These are phyloP conservation scores for Setophaga petechia DNA, from an alignment of 2,113 vertebrate genomes.

Conservation along the genomic window DNA sequence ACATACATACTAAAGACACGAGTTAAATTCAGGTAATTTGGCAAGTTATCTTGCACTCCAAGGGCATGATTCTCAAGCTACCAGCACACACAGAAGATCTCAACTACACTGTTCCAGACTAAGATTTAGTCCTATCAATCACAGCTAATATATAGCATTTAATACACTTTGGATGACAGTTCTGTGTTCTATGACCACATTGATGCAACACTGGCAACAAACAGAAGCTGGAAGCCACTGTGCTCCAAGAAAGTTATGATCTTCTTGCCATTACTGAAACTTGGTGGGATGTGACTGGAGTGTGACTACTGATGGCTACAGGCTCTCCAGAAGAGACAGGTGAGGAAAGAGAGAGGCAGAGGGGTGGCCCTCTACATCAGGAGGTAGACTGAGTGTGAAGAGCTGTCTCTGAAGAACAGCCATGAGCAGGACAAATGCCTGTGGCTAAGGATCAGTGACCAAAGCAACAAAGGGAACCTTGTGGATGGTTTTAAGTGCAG, in stretches of 20 bases:
- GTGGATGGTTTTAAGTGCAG: background rate
- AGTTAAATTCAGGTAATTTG: background rate
- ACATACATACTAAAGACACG: background rate
- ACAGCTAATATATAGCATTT: background rate
- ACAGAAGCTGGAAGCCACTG: background rate
- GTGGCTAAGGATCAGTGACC: background rate
- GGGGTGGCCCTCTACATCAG: background rate
- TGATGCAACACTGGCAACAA: background rate
- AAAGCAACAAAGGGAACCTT: background rate
- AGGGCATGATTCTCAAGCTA: background rate
- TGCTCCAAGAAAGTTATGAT: background rate
- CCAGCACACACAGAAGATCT: background rate
- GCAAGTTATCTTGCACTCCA: background rate
- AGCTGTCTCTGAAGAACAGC: background rate
- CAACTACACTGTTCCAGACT: background rate
- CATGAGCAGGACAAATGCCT: background rate
- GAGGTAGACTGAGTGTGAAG: background rate
- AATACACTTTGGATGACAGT: background rate
- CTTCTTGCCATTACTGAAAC: background rate
- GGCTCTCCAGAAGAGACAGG: background rate
- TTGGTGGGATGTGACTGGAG: background rate
- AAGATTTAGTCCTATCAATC: background rate
- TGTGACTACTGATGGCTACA: fast-evolving
- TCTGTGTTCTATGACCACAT: background rate
- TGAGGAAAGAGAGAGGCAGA: background rate